These are phyloP conservation scores for Periparus ater DNA, from an alignment of 2,797 vertebrate species.

Conservation along the genomic window DNA sequence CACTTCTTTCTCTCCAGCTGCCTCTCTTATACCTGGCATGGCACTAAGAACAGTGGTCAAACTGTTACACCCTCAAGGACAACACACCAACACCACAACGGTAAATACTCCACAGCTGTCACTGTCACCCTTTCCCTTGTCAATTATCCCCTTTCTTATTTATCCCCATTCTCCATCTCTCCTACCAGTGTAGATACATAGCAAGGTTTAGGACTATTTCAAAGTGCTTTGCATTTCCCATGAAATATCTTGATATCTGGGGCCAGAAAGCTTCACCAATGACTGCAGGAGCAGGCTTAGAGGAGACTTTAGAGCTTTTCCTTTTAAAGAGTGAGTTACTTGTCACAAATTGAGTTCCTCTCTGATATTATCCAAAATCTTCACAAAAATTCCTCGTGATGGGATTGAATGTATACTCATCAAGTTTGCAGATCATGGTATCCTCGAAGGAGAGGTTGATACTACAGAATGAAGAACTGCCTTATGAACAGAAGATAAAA, in stretches of 20 bases:
- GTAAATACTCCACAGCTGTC: background rate
- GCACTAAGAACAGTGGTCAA: background rate
- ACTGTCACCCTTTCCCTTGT: background rate
- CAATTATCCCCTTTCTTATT: background rate
- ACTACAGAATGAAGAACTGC: background rate
- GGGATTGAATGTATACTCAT: background rate
- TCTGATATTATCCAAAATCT: background rate
- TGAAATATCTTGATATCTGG: background rate
- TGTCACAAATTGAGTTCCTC: background rate
- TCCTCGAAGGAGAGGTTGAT: background rate
- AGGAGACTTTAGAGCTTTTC: background rate
- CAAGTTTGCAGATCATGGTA: background rate
- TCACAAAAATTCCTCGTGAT: background rate
- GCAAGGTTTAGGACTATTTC: background rate
- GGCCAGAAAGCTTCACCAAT: background rate
- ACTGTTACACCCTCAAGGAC: background rate
- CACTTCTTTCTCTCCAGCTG: background rate
- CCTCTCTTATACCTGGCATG: background rate
- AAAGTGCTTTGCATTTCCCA: background rate
- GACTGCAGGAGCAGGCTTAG: background rate
- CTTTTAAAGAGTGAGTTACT: background rate
- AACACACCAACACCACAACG: accelerated
- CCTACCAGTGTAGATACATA: background rate
- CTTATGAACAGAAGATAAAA: background rate
- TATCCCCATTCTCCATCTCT: background rate